Evolutionary conservation across 2,888 invertebrate species (phyloP).

Genomic region (Chrysopilus asiliformis): DNA sequence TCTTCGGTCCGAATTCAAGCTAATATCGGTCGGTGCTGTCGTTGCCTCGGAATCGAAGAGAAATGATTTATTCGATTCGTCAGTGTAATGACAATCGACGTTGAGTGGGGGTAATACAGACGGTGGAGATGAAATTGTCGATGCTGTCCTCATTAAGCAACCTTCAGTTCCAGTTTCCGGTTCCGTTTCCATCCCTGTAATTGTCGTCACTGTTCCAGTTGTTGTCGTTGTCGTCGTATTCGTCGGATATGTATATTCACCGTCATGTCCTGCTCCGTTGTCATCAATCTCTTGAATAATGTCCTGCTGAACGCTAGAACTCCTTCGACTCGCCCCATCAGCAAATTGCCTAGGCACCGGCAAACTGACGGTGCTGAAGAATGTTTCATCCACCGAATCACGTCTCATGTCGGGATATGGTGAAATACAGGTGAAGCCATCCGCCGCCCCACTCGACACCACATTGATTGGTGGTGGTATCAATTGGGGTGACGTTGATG

Average conservation of each 20-base stretch:
- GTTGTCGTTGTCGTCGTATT: too few species aligned
- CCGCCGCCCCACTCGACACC: slow-evolving; percentile 32
- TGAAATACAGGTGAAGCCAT: slow-evolving; percentile 47
- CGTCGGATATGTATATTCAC: background rate
- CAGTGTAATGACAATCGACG: too few species aligned
- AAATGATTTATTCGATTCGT: background rate
- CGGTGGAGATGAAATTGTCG: background rate
- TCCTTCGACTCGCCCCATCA: slow-evolving; percentile 60
- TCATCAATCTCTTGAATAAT: slow-evolving; percentile 24
- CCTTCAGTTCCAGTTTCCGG: background rate
- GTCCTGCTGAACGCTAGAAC: slow-evolving; percentile 38
- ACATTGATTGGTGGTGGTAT: slow-evolving; percentile 32
- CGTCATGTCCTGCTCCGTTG: slow-evolving; percentile 18
- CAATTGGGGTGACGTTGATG: slow-evolving; percentile 28
- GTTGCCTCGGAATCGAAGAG: slow-evolving; percentile 14
- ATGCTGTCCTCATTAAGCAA: background rate
- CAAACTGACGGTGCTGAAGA: slow-evolving; percentile 36
- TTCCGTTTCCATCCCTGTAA: background rate
- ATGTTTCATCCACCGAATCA: slow-evolving; percentile 46
- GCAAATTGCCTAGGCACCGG: slow-evolving; percentile 75
- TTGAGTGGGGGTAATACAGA: too few species aligned
- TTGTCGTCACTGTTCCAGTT: background rate
- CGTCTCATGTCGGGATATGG: slow-evolving; percentile 51
- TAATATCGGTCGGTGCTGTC: slow-evolving; percentile 17
- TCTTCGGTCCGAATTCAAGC: slow-evolving; percentile 20